A percentile compares a stretch with the other conserved stretches of the same genome.
Conservation (phyloP, 2,113 vertebrate genomes). For the Pygoscelis adeliae region DNA sequence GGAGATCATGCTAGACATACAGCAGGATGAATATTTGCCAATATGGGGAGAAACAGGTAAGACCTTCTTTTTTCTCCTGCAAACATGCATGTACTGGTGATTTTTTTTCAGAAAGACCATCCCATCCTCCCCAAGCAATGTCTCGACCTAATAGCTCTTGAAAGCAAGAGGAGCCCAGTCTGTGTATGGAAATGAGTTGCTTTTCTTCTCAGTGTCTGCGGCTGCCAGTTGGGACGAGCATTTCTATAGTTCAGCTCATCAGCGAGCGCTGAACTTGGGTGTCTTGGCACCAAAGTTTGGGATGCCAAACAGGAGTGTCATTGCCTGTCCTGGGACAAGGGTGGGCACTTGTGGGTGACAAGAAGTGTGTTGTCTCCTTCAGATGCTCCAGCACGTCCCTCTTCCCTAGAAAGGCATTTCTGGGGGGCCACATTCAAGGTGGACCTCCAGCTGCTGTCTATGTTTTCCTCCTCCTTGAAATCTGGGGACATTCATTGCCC, state of each 20-base stretch:
- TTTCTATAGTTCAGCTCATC: neutral
- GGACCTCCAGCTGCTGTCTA: neutral
- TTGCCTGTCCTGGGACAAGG: neutral
- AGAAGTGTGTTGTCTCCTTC: neutral
- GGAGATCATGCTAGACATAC: conserved; percentile 99
- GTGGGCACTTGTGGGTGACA: neutral
- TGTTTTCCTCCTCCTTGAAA: neutral
- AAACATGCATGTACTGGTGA: neutral
- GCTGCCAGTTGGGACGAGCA: neutral
- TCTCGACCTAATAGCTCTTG: neutral
- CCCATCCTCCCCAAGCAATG: neutral
- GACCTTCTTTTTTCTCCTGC: neutral
- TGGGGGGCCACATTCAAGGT: rapidly evolving
- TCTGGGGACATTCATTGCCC: neutral
- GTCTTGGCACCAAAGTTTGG: neutral
- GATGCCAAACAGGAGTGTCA: neutral
- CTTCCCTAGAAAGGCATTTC: neutral
- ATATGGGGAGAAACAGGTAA: conserved; percentile 87
- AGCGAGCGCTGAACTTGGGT: neutral
- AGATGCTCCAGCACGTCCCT: neutral
- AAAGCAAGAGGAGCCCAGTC: neutral
- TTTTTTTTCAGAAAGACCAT: neutral
- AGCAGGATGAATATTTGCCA: conserved; percentile 90
- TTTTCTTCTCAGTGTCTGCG: neutral
- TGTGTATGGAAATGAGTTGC: rapidly evolving